Conservation (phyloP, 2,888 invertebrate species). For the Aspidapion aeneum region DNA sequence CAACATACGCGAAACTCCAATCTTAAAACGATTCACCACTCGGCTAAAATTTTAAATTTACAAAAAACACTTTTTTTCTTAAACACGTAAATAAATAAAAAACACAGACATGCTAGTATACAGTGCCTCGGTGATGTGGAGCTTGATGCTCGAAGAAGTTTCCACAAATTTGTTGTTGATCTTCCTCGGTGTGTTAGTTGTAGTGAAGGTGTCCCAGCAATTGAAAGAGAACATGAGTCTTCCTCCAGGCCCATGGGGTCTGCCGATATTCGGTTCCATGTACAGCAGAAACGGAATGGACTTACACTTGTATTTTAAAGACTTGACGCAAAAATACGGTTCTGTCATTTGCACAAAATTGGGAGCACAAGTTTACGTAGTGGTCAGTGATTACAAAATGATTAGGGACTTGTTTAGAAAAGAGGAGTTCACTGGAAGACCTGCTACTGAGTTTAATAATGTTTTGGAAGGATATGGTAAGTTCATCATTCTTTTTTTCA, state of each 20-base stretch:
- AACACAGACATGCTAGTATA: conserved; percentile 50
- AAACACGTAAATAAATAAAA: conserved; percentile 12
- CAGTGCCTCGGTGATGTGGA: conserved; percentile 49
- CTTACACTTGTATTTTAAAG: conserved; percentile 74
- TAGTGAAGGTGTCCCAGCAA: conserved; percentile 43
- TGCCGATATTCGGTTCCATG: conserved; percentile 80
- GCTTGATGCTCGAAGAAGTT: conserved; percentile 41
- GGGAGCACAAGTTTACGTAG: conserved; percentile 79
- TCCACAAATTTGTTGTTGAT: conserved; percentile 50
- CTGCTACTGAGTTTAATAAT: conserved; percentile 80
- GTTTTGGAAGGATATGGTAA: conserved; percentile 88
- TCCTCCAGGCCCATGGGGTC: conserved; percentile 87
- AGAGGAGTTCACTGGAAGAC: conserved; percentile 85
- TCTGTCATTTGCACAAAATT: conserved; percentile 76
- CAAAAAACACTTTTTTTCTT: conserved; percentile 2
- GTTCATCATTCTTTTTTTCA: no score
- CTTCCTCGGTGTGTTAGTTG: conserved; percentile 52
- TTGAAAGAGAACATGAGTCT: conserved; percentile 50
- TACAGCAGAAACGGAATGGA: conserved; percentile 69
- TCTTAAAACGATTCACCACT: conserved; percentile 13
- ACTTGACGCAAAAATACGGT: conserved; percentile 75
- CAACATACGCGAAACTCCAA: neutral
- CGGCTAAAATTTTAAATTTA: conserved; percentile 12
- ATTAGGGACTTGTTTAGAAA: conserved; percentile 83
- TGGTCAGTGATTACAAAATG: conserved; percentile 81